Evolutionary conservation across 1,140 invertebrate genomes (phyloP).

Genomic region (Melipona quadrifasciata): DNA sequence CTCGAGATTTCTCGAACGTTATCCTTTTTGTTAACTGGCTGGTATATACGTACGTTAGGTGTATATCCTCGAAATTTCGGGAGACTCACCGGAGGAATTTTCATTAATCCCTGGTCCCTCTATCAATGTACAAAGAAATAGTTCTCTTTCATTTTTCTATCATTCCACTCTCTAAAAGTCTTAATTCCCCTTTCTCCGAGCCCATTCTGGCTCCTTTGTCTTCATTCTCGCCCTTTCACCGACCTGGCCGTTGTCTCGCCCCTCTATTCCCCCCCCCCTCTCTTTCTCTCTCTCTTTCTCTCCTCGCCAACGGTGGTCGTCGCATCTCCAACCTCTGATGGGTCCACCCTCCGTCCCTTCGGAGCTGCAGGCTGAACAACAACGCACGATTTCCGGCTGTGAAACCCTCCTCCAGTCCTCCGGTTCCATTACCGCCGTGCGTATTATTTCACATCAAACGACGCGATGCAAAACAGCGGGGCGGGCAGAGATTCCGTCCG

Average conservation of each 20-base stretch:
- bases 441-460: slow-evolving; percentile 31
- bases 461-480: slow-evolving; percentile 5
- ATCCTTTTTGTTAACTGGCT: too few species aligned
- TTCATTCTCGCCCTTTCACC: slow-evolving; percentile 15
- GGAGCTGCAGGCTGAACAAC: slow-evolving; percentile 11
- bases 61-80: too few species aligned
- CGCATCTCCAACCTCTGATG: background rate
- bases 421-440: slow-evolving; percentile 7
- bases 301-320: background rate
- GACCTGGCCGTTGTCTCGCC: background rate
- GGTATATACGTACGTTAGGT: too few species aligned
- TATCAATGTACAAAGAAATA: background rate
- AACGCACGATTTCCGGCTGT: slow-evolving; percentile 23
- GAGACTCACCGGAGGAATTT: background rate
- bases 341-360: background rate
- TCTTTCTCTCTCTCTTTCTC: too few species aligned
- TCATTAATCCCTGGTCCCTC: background rate
- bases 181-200: background rate
- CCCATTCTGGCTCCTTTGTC: slow-evolving; percentile 1
- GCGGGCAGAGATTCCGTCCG: background rate
- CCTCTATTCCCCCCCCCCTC: background rate
- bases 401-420: background rate
- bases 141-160: background rate
- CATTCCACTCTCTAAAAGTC: background rate
- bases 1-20: too few species aligned